Evolutionary conservation across 2,888 invertebrate genomes (phyloP).

Genomic region (Cerceris ruficornis): DNA sequence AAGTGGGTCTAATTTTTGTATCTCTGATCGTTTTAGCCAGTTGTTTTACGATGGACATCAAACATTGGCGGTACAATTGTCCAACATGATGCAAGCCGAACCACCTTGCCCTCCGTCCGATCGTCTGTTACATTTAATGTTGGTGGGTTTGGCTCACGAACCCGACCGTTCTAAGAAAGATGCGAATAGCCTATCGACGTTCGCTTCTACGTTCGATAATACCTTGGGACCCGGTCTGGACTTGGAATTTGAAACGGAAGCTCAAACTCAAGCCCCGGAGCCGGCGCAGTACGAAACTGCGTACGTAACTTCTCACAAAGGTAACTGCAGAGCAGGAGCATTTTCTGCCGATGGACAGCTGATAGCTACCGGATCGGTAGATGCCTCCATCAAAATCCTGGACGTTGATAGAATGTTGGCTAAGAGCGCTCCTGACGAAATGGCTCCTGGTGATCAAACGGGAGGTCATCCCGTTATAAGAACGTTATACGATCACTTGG

Average conservation of each 20-base stretch:
- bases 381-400: conserved; percentile 99
- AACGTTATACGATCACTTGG: conserved; percentile 98
- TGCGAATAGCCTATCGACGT: conserved; percentile 83
- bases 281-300: conserved; percentile 99
- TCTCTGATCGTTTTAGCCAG: conserved; percentile 87
- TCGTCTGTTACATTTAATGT: conserved; percentile 92
- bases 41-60: conserved; percentile 98
- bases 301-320: conserved; percentile 99
- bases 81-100: conserved; percentile 93
- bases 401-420: conserved; percentile 99
- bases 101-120: conserved; percentile 98
- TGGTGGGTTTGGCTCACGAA: conserved; percentile 93
- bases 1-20: conserved; percentile 4
- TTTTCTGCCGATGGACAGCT: conserved; percentile 97
- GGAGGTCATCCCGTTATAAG: conserved; percentile 99
- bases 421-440: conserved; percentile 96
- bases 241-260: conserved; percentile 98
- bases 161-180: conserved; percentile 87
- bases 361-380: conserved; percentile 98
- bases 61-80: conserved; percentile 93
- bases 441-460: conserved; percentile 91
- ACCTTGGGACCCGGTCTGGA: conserved; percentile 90
- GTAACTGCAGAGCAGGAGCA: conserved; percentile 96
- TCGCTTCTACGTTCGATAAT: conserved; percentile 85
- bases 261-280: conserved; percentile 95